Evolutionary conservation across 2,797 vertebrate genomes (phyloP), one percentile per base, ranked within the genome.

Genomic region (Tamandua tetradactyla): DNA sequence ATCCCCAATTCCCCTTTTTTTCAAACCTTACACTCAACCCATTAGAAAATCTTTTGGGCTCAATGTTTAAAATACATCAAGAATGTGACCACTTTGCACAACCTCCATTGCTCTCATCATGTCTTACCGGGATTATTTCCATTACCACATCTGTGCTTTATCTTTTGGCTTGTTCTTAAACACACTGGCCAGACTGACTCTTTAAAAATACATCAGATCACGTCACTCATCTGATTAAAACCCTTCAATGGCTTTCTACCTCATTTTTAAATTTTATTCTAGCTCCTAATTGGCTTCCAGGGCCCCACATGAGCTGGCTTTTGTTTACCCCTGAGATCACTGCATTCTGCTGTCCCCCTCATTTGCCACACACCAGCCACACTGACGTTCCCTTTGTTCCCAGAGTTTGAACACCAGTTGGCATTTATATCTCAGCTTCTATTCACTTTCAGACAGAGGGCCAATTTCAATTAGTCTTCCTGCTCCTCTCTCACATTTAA

Each of bases 301-400:
- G 49, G 42, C 23, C 12, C 72, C 17, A 18, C 0, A 9, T 32
- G 32, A 64, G 23, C 68, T 6, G 1, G 57, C 20, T 14, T 40
- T 64, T 17, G 71, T 57, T 57, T 32, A 20, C 15, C 11, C 12
- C 44, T 0, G 1, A 52, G 69, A 32, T 64, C 8, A 2, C 3
- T 0, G 7, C 5, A 27, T 9, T 55, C 82, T 17, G 3, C 40
- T 15, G 23, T 66, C 27, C 27, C 47, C 30, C 23, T 32, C 7
- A 0, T 27, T 35, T n/a, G 14, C 20, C 5, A 0, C 40, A 6
- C 13, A 55, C n/a, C 7, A 12, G 59, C 18, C 9, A 25, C 27
- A 2, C 10, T 7, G 35, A 49, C 37, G 59, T 47, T 14, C 78
- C 57, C 27, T 59, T 18, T 10, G 7, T 17, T 42, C 20, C 55